These are phyloP conservation scores for Zoanthus sociatus DNA, from an alignment of 92 coral and sea anemone species.

Conservation along the genomic window DNA sequence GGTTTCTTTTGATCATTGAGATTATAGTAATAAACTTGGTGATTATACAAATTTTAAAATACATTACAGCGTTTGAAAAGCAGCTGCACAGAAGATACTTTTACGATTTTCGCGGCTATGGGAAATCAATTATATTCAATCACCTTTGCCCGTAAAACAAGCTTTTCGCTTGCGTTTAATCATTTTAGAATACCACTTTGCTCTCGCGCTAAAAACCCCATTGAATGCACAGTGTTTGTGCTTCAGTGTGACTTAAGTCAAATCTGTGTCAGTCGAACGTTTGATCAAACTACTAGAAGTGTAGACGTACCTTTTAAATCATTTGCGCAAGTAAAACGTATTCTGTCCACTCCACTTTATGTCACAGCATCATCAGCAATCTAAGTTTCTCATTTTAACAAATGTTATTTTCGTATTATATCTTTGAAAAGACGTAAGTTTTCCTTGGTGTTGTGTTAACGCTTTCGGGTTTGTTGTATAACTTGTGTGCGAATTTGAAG, in stretches of 20 bases:
- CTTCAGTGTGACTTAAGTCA: background rate
- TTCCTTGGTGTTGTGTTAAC: background rate
- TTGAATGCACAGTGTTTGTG: background rate
- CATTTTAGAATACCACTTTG: too few species aligned
- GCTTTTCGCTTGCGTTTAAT: too few species aligned
- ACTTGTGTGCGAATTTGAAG: background rate
- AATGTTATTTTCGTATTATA: background rate
- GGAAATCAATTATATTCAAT: too few species aligned
- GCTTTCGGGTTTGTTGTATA: background rate
- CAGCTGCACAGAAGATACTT: background rate
- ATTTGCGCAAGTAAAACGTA: background rate
- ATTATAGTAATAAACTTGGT: background rate
- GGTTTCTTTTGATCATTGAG: background rate
- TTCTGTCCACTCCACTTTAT: background rate
- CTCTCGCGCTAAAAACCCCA: background rate
- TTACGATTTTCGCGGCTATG: too few species aligned
- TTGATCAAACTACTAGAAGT: background rate
- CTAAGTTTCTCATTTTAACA: background rate
- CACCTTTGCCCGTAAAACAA: too few species aligned
- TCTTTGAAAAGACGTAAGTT: background rate
- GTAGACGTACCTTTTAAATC: background rate
- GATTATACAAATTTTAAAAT: background rate
- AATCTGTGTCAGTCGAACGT: background rate
- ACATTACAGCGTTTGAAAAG: background rate
- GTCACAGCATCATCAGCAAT: background rate